Evolutionary conservation across 2,888 invertebrate species (phyloP).

Genomic region (Dioctria rufipes): DNA sequence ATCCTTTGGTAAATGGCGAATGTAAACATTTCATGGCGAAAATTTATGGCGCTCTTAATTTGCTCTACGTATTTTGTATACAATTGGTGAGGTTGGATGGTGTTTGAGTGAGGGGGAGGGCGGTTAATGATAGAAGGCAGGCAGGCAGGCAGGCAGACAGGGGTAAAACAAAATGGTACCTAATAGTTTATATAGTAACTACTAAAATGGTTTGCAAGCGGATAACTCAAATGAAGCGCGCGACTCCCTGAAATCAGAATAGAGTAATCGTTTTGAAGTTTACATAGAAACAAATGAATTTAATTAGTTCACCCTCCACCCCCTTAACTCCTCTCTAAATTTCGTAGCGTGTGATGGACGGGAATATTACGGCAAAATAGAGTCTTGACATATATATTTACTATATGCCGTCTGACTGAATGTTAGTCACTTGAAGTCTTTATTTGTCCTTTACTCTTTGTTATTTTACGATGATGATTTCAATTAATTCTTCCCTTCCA

Average conservation of each 20-base stretch:
- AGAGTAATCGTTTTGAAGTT: not conserved
- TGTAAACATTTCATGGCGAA: constrained; percentile 38
- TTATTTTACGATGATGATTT: constrained; percentile 40
- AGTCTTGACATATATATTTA: too few species aligned
- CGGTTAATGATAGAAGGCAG: too few species aligned
- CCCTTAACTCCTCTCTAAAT: not conserved
- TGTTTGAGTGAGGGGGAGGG: too few species aligned
- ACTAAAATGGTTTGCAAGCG: not conserved
- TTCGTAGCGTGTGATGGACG: not conserved
- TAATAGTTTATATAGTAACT: too few species aligned
- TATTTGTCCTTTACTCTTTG: constrained; percentile 39
- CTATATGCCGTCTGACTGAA: too few species aligned
- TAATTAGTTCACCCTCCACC: not conserved
- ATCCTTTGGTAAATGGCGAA: constrained; percentile 11
- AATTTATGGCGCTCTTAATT: constrained; percentile 28
- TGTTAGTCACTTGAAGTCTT: constrained; percentile 33
- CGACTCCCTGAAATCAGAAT: not conserved
- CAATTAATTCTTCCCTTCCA: not conserved
- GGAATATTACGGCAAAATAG: not conserved
- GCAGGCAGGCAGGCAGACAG: too few species aligned
- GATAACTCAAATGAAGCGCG: constrained; percentile 37
- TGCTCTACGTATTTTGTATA: constrained; percentile 9
- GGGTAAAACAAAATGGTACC: too few species aligned
- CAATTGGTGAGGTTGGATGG: not conserved
- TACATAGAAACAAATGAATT: not conserved